These are phyloP conservation scores for Nemoura dubitans DNA, from an alignment of 2,888 invertebrate species.

Conservation along the genomic window DNA sequence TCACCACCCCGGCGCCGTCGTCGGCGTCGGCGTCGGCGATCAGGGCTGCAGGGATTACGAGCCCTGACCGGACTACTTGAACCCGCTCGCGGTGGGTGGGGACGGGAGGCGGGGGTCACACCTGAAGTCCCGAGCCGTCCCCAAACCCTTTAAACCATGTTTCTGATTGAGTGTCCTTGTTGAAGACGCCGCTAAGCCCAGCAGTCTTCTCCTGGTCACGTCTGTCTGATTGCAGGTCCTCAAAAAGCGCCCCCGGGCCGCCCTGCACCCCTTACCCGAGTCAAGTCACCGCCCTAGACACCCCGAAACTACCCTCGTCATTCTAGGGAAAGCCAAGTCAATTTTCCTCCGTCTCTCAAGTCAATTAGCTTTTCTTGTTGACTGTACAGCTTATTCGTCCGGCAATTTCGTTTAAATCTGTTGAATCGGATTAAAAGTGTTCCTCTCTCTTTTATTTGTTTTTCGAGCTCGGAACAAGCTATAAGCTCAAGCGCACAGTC, in stretches of 20 bases:
- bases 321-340: conserved; percentile 15
- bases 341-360: conserved; percentile 20
- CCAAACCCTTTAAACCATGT: conserved; percentile 3
- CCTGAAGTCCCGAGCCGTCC: conserved; percentile 14
- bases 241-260: not conserved
- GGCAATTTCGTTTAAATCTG: conserved; percentile 43
- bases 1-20: not conserved
- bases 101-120: not conserved
- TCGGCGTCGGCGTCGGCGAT: not conserved
- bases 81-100: not conserved
- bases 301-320: conserved; percentile 22
- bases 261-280: not conserved
- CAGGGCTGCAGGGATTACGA: not conserved
- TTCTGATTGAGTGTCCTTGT: conserved; percentile 21
- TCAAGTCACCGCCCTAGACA: not conserved
- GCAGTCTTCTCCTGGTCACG: conserved; percentile 15
- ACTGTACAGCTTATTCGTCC: conserved; percentile 43
- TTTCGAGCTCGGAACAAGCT: conserved; percentile 10
- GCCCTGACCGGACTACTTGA: conserved; percentile 1
- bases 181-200: not conserved
- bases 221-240: conserved; percentile 26
- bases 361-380: conserved; percentile 41
- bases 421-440: conserved; percentile 42
- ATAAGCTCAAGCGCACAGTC: conserved; percentile 18
- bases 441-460: conserved; percentile 39